phyloP scores from a whole-genome alignment of 2,888 invertebrate genomes.

The Hermaeophaga mercurialis region DNA sequence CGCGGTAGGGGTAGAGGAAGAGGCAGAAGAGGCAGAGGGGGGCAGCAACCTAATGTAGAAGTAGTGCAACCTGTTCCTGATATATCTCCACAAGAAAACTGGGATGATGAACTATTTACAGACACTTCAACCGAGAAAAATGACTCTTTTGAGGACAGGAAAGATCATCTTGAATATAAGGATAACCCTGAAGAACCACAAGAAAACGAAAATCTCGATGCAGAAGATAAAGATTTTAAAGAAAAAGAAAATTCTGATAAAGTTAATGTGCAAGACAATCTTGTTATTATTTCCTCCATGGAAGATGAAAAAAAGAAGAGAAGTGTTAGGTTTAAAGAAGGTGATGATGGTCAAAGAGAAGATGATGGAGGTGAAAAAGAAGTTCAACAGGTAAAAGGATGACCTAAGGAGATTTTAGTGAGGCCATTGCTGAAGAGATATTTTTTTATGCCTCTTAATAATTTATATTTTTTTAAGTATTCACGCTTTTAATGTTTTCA shows the following conservation, averaged over 20 bases:
- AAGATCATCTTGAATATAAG: background rate
- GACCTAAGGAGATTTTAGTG: background rate
- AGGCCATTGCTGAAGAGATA: background rate
- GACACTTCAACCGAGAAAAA: background rate
- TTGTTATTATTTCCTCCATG: slow-evolving; percentile 29
- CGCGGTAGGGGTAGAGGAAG: slow-evolving; percentile 18
- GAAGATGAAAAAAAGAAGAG: slow-evolving; percentile 27
- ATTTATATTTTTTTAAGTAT: background rate
- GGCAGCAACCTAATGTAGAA: slow-evolving; percentile 2
- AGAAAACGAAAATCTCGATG: slow-evolving; percentile 2
- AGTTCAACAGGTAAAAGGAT: no score
- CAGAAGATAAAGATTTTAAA: slow-evolving; percentile 8
- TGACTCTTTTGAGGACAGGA: background rate
- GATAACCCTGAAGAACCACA: slow-evolving; percentile 4
- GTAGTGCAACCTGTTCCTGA: no score
- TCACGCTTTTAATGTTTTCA: no score
- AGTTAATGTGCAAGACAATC: slow-evolving; percentile 22
- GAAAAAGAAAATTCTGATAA: slow-evolving; percentile 14
- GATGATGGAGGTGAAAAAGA: background rate
- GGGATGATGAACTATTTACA: slow-evolving; percentile 19
- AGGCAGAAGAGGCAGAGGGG: slow-evolving; percentile 15
- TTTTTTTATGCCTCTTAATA: background rate
- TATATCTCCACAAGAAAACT: no score
- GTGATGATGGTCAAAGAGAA: background rate
- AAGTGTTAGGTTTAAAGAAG: slow-evolving; percentile 28